Percentiles rank a stretch among this genome's conserved stretches.
Conservation (phyloP, 2,888 invertebrate genomes). For the Hydroisotoma schaefferi region DNA sequence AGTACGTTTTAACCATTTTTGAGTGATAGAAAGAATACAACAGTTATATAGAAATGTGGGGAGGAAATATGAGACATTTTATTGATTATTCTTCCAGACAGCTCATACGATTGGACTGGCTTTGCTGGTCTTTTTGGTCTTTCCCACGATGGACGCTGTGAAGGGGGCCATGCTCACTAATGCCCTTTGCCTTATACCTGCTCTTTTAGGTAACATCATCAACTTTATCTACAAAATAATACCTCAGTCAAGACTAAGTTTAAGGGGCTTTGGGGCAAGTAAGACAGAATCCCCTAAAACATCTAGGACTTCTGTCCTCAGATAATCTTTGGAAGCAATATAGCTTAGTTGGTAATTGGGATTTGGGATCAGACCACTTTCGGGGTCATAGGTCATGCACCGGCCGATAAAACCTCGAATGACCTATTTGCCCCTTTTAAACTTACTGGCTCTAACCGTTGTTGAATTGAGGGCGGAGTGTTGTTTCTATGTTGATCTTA, state of each 20-base stretch:
- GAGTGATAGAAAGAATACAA: neutral
- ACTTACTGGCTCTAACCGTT: no score
- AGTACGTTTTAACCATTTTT: conserved; percentile 14
- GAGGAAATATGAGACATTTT: neutral
- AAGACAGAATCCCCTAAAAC: conserved; percentile 57
- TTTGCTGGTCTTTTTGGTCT: conserved; percentile 54
- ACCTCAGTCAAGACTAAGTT: neutral
- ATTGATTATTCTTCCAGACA: conserved; percentile 51
- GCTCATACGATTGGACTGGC: conserved; percentile 55
- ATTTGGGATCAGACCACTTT: no score
- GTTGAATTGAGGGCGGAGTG: no score
- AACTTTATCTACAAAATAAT: no score
- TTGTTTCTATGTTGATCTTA: no score
- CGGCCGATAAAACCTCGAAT: no score
- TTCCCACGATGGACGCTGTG: conserved; percentile 55
- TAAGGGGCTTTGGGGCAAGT: neutral
- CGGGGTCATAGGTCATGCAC: no score
- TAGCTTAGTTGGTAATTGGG: no score
- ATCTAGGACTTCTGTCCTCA: neutral
- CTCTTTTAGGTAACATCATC: conserved; percentile 49
- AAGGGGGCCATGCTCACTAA: conserved; percentile 55
- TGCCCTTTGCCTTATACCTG: conserved; percentile 55
- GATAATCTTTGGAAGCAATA: no score
- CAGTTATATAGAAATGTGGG: neutral
- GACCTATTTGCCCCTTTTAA: no score